A percentile compares a stretch with the other conserved stretches of the same genome.
phyloP scores from a whole-genome alignment of 2,797 vertebrate species.

The Mus spretus region DNA sequence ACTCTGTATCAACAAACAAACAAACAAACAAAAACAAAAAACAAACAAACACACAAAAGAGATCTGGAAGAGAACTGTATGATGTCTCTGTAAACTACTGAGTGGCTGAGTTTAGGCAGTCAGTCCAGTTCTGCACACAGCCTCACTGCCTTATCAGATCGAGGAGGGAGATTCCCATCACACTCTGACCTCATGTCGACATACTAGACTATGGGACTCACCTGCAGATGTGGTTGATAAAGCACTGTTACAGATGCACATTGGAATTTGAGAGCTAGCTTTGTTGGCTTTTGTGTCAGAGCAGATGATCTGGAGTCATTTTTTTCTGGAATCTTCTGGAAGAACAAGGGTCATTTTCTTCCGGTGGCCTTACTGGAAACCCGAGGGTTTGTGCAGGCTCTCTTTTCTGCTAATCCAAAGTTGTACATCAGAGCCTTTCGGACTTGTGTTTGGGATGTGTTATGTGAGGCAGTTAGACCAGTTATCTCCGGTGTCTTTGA shows the following conservation, averaged over 20 bases:
- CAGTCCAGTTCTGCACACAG: neutral
- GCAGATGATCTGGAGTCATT: neutral
- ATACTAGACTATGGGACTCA: constrained; percentile 10
- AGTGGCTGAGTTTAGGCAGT: neutral
- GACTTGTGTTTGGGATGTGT: constrained; percentile 28
- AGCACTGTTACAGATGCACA: constrained; percentile 56
- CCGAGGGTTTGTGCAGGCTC: constrained; percentile 29
- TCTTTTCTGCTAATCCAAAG: constrained; percentile 44
- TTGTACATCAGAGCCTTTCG: neutral
- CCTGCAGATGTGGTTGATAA: constrained; percentile 16
- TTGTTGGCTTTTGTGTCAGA: constrained; percentile 41
- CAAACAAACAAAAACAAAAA: neutral
- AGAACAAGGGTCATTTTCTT: constrained; percentile 1
- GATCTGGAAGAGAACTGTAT: neutral
- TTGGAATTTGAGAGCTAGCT: constrained; percentile 41
- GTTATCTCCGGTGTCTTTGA: neutral
- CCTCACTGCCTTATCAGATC: constrained; percentile 22
- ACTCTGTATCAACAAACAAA: too few relatives aligned
- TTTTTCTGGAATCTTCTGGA: constrained; percentile 48
- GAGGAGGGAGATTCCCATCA: neutral
- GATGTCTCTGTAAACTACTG: neutral
- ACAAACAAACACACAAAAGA: neutral
- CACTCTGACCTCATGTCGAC: neutral
- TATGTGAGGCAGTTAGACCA: neutral
- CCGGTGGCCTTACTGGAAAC: constrained; percentile 19